Evolutionary conservation across 2,113 vertebrate genomes (phyloP).

Genomic region (Aix galericulata): DNA sequence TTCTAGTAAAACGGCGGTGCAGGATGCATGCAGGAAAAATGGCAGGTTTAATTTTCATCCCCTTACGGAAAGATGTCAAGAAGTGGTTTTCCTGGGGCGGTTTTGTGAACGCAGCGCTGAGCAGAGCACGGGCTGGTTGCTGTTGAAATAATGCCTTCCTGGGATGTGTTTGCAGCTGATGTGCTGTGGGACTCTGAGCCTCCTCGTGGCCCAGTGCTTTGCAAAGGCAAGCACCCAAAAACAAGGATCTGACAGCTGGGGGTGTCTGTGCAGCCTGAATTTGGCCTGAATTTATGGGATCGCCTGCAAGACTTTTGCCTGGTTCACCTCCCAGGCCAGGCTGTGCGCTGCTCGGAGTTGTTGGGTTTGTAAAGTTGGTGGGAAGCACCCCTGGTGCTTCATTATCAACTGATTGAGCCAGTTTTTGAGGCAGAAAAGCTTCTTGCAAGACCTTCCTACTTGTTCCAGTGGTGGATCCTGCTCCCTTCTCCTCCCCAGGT

Average conservation of each 20-base stretch:
- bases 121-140: not conserved
- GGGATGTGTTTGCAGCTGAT: not conserved
- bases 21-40: not conserved
- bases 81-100: not conserved
- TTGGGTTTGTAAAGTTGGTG: rapidly evolving
- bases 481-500: not conserved
- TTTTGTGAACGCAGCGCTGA: rapidly evolving
- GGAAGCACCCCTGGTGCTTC: not conserved
- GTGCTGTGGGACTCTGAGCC: rapidly evolving
- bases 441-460: not conserved
- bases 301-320: not conserved
- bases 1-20: not conserved
- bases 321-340: rapidly evolving
- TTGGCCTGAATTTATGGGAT: not conserved
- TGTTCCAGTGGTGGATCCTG: not conserved
- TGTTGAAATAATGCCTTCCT: not conserved
- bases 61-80: not conserved
- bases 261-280: not conserved
- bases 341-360: not conserved
- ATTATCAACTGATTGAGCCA: no score
- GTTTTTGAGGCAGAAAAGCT: rapidly evolving
- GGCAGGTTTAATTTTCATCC: not conserved
- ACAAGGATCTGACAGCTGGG: not conserved
- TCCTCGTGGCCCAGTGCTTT: rapidly evolving
- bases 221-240: not conserved